phyloP scores from a whole-genome alignment of 2,797 vertebrate genomes.

The Pachyuromys duprasi region DNA sequence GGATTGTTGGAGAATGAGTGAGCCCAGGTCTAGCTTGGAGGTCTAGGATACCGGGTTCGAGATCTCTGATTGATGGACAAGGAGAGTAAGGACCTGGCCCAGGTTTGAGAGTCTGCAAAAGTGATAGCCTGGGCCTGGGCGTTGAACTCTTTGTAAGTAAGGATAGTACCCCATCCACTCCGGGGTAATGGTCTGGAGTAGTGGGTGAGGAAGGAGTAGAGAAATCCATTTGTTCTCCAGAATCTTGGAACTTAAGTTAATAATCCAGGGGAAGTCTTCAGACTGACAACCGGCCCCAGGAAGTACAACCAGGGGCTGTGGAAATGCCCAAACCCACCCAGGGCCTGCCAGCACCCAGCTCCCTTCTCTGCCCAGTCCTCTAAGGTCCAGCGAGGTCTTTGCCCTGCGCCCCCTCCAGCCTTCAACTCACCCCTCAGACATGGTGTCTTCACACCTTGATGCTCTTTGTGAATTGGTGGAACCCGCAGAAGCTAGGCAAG shows the following conservation, averaged over 20 bases:
- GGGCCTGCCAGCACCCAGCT: background rate
- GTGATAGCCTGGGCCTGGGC: too few relatives aligned
- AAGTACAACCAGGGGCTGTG: background rate
- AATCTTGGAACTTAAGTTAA: background rate
- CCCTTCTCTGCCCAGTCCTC: background rate
- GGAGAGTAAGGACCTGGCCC: background rate
- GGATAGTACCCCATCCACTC: too few relatives aligned
- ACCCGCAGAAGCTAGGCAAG: background rate
- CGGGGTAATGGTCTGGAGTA: background rate
- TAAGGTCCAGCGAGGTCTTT: background rate
- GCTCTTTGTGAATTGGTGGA: background rate
- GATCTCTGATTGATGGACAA: background rate
- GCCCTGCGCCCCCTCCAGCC: background rate
- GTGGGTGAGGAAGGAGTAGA: background rate
- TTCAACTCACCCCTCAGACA: constrained; percentile 78
- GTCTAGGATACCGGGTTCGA: background rate
- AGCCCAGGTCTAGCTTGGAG: background rate
- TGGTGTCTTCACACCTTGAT: constrained; percentile 23
- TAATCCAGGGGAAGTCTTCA: background rate
- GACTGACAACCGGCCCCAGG: background rate
- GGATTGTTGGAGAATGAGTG: background rate
- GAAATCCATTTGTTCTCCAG: background rate
- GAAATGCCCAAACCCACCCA: background rate
- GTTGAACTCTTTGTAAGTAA: background rate
- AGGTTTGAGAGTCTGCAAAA: background rate